A percentile compares a stretch with the other conserved stretches of the same genome.
Evolutionary conservation across 2,888 invertebrate genomes (phyloP).

Genomic region (Chesias legatella): DNA sequence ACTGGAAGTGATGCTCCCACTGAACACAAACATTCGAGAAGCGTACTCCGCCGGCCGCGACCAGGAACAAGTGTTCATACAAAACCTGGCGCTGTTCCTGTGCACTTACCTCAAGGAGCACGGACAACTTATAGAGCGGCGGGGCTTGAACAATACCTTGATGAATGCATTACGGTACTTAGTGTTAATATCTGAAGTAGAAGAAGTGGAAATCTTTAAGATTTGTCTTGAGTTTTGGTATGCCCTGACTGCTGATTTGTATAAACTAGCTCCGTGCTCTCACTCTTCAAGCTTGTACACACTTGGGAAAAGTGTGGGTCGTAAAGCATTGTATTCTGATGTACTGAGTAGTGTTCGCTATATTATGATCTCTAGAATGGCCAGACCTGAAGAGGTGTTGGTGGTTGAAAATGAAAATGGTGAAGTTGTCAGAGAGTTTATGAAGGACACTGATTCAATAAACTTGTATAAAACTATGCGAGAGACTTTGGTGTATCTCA

Average conservation of each 20-base stretch:
- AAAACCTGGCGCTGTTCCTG: conserved; percentile 97
- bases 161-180: conserved; percentile 92
- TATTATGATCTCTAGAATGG: conserved; percentile 99
- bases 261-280: conserved; percentile 90
- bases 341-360: conserved; percentile 93
- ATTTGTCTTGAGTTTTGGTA: conserved; percentile 99
- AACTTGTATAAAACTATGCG: conserved; percentile 99
- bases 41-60: conserved; percentile 97
- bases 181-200: conserved; percentile 97
- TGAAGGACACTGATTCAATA: conserved; percentile 99
- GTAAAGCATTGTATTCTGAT: conserved; percentile 88
- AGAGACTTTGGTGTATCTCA: conserved; percentile 97
- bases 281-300: conserved; percentile 64
- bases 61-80: conserved; percentile 99
- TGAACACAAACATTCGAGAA: conserved; percentile 94
- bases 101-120: conserved; percentile 98
- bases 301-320: conserved; percentile 71
- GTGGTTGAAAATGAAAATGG: conserved; percentile 99
- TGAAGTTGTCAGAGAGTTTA: conserved; percentile 99
- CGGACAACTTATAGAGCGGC: conserved; percentile 91
- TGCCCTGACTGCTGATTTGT: conserved; percentile 93
- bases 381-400: conserved; percentile 99
- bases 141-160: conserved; percentile 87
- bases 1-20: conserved; percentile 94
- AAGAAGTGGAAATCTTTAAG: conserved; percentile 99